A percentile compares a stretch with the other conserved stretches of the same genome.
These are phyloP conservation scores for Drosophila kambysellisi DNA, from an alignment of 2,888 invertebrate species.

Conservation along the genomic window DNA sequence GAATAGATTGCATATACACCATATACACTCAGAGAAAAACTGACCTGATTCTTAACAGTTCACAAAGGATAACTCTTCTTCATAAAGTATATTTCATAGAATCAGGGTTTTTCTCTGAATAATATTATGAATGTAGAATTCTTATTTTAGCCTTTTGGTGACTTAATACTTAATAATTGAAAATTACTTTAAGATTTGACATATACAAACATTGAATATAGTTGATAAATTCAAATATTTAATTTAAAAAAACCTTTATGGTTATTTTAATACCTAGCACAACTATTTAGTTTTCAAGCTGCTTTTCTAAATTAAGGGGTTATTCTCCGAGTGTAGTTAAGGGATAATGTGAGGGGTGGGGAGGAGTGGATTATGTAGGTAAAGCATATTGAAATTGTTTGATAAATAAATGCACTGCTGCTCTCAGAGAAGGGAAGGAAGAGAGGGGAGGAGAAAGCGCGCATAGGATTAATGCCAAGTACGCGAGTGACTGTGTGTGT, in stretches of 20 bases:
- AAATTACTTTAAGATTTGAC: not conserved
- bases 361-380: constrained; percentile 54
- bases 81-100: too few relatives aligned
- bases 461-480: constrained; percentile 65
- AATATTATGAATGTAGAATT: not conserved
- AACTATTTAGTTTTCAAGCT: not conserved
- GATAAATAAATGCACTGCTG: constrained; percentile 74
- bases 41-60: not conserved
- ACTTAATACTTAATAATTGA: not conserved
- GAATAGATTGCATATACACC: not conserved
- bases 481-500: constrained; percentile 36
- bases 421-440: not conserved
- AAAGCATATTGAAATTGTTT: constrained; percentile 79
- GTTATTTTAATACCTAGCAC: not conserved
- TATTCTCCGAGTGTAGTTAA: not conserved
- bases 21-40: not conserved
- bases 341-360: not conserved
- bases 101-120: too few relatives aligned
- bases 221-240: not conserved
- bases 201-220: too few relatives aligned
- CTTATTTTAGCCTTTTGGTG: not conserved
- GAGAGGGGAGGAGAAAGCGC: constrained; percentile 21
- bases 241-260: not conserved
- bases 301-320: not conserved
- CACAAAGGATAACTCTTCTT: not conserved